phyloP scores from a whole-genome alignment of 2,797 vertebrate genomes.

The Orestias chungarensis region DNA sequence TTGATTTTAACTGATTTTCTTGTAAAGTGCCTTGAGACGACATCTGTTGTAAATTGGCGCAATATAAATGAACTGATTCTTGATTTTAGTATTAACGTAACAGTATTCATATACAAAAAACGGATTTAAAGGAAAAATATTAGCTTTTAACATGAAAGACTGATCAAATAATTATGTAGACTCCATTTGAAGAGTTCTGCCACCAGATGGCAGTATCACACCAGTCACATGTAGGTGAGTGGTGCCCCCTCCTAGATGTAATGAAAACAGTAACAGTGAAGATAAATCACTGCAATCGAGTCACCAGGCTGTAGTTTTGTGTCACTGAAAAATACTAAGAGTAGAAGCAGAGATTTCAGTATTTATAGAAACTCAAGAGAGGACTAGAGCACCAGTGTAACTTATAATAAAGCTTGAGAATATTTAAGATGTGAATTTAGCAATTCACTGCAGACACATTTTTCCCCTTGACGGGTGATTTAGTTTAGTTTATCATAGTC shows the following conservation, averaged over 20 bases:
- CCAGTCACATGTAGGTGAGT: background rate
- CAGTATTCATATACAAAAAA: background rate
- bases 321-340: background rate
- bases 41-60: background rate
- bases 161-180: background rate
- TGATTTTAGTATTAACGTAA: no score
- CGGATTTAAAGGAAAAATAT: background rate
- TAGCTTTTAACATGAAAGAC: background rate
- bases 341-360: background rate
- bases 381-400: background rate
- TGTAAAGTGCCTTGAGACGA: no score
- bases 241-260: background rate
- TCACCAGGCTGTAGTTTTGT: background rate
- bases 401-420: background rate
- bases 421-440: background rate
- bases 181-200: background rate
- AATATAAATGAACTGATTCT: no score
- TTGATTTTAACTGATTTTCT: no score
- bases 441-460: background rate
- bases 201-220: background rate
- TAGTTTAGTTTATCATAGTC: background rate
- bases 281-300: background rate
- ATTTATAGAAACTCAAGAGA: background rate
- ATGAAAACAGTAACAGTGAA: background rate
- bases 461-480: background rate